Percentiles rank a stretch among this genome's conserved stretches.
These are phyloP conservation scores for Chlorops oryzae DNA, from an alignment of 1,140 invertebrate species.

Conservation along the genomic window DNA sequence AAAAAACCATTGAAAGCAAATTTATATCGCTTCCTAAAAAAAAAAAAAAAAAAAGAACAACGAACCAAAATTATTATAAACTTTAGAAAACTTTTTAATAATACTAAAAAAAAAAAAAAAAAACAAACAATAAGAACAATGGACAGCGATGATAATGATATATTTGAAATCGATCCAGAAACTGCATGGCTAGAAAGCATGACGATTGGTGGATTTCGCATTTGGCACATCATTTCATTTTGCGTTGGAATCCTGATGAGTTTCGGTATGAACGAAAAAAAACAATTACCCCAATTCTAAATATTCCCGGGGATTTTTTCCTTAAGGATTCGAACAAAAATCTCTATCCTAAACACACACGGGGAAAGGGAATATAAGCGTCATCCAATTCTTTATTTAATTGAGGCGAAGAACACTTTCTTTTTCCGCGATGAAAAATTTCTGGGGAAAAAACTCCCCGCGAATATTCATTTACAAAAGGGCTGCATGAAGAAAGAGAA, in stretches of 20 bases:
- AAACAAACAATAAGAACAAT: neutral
- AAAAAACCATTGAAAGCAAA: neutral
- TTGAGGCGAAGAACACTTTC: no score
- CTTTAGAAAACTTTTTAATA: neutral
- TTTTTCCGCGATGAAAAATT: no score
- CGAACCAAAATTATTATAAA: neutral
- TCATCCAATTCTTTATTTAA: no score
- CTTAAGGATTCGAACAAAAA: no score
- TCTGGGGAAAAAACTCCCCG: no score
- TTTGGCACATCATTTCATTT: conserved; percentile 61
- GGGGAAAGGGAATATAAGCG: no score
- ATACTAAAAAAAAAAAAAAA: neutral
- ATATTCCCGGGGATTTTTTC: no score
- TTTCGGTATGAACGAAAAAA: no score
- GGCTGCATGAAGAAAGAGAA: no score
- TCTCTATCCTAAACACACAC: no score
- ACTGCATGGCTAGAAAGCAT: conserved; percentile 55
- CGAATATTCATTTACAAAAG: no score
- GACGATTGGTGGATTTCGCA: conserved; percentile 53
- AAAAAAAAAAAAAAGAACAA: neutral
- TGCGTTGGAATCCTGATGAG: conserved; percentile 52
- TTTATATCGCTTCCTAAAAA: neutral
- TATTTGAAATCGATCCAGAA: conserved; percentile 39
- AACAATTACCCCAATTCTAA: no score
- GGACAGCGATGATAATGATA: conserved; percentile 23